Percentiles rank a stretch among this genome's conserved stretches.
Conservation (phyloP, 2,797 vertebrate genomes). For the Kryptopterus vitreolus region DNA sequence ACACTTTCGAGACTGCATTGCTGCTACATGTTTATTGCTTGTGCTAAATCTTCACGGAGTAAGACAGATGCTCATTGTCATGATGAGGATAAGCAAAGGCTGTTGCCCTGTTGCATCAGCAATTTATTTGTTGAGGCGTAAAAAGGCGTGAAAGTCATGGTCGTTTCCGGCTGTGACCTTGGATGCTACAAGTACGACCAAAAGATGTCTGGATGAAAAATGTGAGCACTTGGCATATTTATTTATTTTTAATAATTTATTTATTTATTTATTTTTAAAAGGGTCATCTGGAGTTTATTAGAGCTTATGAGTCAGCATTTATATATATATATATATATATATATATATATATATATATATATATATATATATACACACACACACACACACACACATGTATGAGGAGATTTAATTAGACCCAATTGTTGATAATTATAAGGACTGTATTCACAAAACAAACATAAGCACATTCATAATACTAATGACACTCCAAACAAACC, state of each 20-base stretch:
- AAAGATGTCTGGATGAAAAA: constrained; percentile 49
- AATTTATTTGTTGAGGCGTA: not conserved
- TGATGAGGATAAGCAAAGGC: constrained; percentile 26
- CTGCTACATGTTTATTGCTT: constrained; percentile 25
- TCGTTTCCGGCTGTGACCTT: not conserved
- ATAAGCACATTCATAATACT: not conserved
- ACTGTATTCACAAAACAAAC: not conserved
- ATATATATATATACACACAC: too few relatives aligned
- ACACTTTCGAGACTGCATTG: constrained; percentile 1
- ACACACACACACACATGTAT: too few relatives aligned
- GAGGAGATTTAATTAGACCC: too few relatives aligned
- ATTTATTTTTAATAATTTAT: constrained; percentile 32
- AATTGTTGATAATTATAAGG: not conserved
- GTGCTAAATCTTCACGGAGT: constrained; percentile 35
- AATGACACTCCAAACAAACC: not conserved
- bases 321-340: too few relatives aligned
- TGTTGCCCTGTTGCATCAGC: constrained; percentile 10
- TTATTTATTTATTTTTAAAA: constrained; percentile 22
- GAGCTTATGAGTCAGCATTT: constrained; percentile 27
- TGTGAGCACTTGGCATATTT: constrained; percentile 35
- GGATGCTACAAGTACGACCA: not conserved
- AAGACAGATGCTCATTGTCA: constrained; percentile 25
- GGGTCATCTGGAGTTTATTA: constrained; percentile 44
- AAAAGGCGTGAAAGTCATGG: constrained; percentile 2
- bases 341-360: too few relatives aligned